Evolutionary conservation across 2,113 vertebrate genomes (phyloP).

Genomic region (Saguinus imperator): DNA sequence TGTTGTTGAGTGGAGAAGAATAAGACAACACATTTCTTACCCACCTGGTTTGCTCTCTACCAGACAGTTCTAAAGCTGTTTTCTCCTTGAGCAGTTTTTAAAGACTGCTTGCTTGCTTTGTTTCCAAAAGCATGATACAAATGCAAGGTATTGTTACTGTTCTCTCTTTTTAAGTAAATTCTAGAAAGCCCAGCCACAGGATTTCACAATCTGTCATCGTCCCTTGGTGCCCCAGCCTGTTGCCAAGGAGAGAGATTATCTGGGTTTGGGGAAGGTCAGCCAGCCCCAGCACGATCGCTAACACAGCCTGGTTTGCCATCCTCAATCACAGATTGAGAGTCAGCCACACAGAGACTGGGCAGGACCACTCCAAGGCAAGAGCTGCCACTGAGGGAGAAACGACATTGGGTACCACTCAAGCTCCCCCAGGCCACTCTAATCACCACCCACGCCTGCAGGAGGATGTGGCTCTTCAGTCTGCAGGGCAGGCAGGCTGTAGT

Average conservation of each 20-base stretch:
- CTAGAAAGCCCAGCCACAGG: conserved; percentile 73
- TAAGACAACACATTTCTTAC: conserved; percentile 34
- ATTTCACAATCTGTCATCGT: conserved; percentile 76
- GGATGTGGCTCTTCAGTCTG: background rate
- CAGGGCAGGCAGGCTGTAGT: background rate
- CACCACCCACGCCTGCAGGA: conserved; percentile 32
- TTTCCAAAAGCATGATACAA: conserved; percentile 6
- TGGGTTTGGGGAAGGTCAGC: conserved; percentile 75
- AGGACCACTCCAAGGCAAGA: conserved; percentile 53
- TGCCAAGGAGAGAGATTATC: conserved; percentile 80
- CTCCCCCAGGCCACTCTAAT: conserved; percentile 30
- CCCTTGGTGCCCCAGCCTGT: conserved; percentile 70
- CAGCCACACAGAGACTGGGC: background rate
- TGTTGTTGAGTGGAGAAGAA: background rate
- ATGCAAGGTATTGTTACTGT: conserved; percentile 44
- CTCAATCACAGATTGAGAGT: background rate
- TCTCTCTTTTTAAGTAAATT: conserved; percentile 71
- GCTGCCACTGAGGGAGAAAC: conserved; percentile 18
- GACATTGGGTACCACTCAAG: conserved; percentile 1
- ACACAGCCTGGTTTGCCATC: conserved; percentile 26
- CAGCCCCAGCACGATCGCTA: conserved; percentile 63
- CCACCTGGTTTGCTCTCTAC: conserved; percentile 32
- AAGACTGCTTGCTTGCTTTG: background rate
- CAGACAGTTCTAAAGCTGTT: background rate
- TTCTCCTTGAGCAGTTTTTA: conserved; percentile 30